Evolutionary conservation across 2,888 invertebrate species (phyloP).

Genomic region (Coremacera marginata): DNA sequence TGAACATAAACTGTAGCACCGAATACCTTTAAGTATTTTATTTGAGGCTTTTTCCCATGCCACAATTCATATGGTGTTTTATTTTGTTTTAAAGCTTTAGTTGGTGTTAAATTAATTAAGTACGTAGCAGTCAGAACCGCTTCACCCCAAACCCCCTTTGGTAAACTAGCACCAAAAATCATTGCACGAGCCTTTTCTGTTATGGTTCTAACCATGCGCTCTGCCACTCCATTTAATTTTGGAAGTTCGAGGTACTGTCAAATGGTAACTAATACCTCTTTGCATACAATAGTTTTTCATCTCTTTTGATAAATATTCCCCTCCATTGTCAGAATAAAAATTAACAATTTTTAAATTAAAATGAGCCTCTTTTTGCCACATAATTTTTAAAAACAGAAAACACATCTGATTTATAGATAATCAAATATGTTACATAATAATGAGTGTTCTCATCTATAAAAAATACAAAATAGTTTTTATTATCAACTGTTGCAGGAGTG

Average conservation of each 20-base stretch:
- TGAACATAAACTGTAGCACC: slow-evolving; percentile 37
- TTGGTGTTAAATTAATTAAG: slow-evolving; percentile 61
- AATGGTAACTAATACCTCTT: too few relatives aligned
- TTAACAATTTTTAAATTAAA: slow-evolving; percentile 52
- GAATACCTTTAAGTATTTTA: slow-evolving; percentile 37
- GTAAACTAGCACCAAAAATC: slow-evolving; percentile 54
- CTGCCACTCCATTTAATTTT: slow-evolving; percentile 59
- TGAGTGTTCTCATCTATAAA: slow-evolving; percentile 58
- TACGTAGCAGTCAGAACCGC: slow-evolving; percentile 61
- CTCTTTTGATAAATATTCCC: slow-evolving; percentile 57
- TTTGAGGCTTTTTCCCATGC: slow-evolving; percentile 35
- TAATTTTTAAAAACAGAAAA: slow-evolving; percentile 46
- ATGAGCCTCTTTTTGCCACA: slow-evolving; percentile 45
- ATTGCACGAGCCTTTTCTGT: slow-evolving; percentile 62
- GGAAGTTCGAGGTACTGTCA: too few relatives aligned
- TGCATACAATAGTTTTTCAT: slow-evolving; percentile 46
- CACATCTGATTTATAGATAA: slow-evolving; percentile 54
- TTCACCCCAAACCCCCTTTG: slow-evolving; percentile 62
- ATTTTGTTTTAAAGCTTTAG: slow-evolving; percentile 55
- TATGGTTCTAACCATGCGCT: slow-evolving; percentile 61
- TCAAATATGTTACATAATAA: slow-evolving; percentile 46
- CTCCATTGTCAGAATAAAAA: slow-evolving; percentile 57
- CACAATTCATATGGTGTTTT: slow-evolving; percentile 62
- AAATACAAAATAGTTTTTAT: slow-evolving; percentile 54
- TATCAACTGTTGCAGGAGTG: slow-evolving; percentile 51